Percentiles rank a stretch among this genome's conserved stretches.
Conservation (phyloP, 2,797 vertebrate species). For the Anguilla obscura region DNA sequence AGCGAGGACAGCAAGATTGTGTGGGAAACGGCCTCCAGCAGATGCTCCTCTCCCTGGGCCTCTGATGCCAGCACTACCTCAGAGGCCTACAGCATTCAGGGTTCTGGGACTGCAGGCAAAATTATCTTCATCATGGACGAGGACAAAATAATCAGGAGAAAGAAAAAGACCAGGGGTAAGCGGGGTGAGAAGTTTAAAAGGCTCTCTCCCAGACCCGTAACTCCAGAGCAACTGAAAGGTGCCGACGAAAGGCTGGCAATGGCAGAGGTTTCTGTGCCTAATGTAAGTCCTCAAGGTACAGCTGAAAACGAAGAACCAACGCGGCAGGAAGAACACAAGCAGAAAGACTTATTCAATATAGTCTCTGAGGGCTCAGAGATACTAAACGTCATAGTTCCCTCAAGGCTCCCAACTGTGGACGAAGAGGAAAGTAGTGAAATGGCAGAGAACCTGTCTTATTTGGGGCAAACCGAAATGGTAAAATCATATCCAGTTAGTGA, state of each 20-base stretch:
- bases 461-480: slow-evolving; percentile 73
- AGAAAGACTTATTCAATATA: slow-evolving; percentile 77
- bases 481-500: slow-evolving; percentile 55
- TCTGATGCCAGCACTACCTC: slow-evolving; percentile 75
- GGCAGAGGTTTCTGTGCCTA: slow-evolving; percentile 67
- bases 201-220: not conserved
- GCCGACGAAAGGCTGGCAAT: slow-evolving; percentile 66
- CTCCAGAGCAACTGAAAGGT: slow-evolving; percentile 46
- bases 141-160: slow-evolving; percentile 74
- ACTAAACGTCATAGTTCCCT: slow-evolving; percentile 85
- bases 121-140: slow-evolving; percentile 88
- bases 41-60: slow-evolving; percentile 82
- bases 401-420: slow-evolving; percentile 78
- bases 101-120: slow-evolving; percentile 77
- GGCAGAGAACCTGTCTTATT: slow-evolving; percentile 84
- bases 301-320: slow-evolving; percentile 40
- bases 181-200: slow-evolving; percentile 38
- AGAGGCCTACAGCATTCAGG: slow-evolving; percentile 70
- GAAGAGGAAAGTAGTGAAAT: slow-evolving; percentile 86
- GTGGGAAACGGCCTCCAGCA: slow-evolving; percentile 86
- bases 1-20: slow-evolving; percentile 89
- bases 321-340: slow-evolving; percentile 64
- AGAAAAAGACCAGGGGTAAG: slow-evolving; percentile 51
- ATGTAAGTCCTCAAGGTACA: slow-evolving; percentile 55
- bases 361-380: slow-evolving; percentile 92